Percentiles rank a stretch among this genome's conserved stretches.
Conservation (phyloP, 2,113 vertebrate genomes). For the Phylloscopus trochilus region DNA sequence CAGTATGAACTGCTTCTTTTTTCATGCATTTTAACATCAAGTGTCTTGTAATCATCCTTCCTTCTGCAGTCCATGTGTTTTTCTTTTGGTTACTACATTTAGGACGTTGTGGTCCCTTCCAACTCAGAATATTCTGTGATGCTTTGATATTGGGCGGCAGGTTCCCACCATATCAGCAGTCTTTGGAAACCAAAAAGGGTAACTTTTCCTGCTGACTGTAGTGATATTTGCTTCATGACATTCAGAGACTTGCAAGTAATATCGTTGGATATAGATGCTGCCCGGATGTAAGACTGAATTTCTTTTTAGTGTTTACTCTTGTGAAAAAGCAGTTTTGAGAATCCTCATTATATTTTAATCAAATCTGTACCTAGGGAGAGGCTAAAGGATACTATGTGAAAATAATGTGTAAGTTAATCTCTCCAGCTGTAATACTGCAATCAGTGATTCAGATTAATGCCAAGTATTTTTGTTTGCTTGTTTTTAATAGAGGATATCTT, state of each 20-base stretch:
- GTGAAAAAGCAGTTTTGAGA: slow-evolving; percentile 38
- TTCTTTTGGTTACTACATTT: background rate
- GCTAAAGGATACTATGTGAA: slow-evolving; percentile 16
- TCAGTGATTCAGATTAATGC: slow-evolving; percentile 29
- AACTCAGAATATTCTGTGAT: background rate
- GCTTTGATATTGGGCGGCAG: background rate
- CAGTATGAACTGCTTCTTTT: background rate
- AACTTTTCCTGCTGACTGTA: background rate
- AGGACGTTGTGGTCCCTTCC: background rate
- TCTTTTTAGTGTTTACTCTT: slow-evolving; percentile 16
- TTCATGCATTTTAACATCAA: background rate
- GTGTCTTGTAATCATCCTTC: background rate
- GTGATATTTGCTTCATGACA: background rate
- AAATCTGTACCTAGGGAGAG: slow-evolving; percentile 41
- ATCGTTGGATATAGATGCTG: background rate
- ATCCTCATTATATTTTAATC: slow-evolving; percentile 52
- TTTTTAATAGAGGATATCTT: background rate
- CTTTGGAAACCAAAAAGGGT: background rate
- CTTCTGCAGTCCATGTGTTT: background rate
- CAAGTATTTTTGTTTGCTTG: background rate
- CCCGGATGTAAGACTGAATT: background rate
- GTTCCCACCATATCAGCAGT: background rate
- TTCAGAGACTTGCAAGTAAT: background rate
- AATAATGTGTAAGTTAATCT: slow-evolving; percentile 36
- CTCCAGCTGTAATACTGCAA: background rate